Evolutionary conservation across 2,888 invertebrate species (phyloP).

Genomic region (Stenotaenia linearis): DNA sequence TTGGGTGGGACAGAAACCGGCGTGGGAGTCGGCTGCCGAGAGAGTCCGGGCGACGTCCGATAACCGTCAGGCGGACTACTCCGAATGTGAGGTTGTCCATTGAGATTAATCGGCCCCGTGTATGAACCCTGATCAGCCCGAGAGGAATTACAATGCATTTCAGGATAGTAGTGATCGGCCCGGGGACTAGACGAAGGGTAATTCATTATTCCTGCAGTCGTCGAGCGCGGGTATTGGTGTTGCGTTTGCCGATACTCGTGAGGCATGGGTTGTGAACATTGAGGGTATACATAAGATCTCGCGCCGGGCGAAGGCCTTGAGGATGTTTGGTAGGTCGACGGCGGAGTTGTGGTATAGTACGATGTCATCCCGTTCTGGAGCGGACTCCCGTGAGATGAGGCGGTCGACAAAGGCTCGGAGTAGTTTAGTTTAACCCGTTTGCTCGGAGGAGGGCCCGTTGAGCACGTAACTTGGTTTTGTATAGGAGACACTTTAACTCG

Average conservation of each 20-base stretch:
- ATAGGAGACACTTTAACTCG: background rate
- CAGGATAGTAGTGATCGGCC: conserved; percentile 15
- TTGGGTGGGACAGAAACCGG: background rate
- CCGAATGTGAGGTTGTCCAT: background rate
- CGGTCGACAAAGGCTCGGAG: background rate
- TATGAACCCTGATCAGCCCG: conserved; percentile 23
- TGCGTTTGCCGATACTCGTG: conserved; percentile 20
- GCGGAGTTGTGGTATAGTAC: background rate
- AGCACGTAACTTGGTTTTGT: background rate
- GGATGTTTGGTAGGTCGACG: background rate
- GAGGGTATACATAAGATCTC: conserved; percentile 5
- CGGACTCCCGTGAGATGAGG: conserved; percentile 15
- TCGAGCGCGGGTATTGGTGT: background rate
- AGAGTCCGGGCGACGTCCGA: conserved; percentile 19
- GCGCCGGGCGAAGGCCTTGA: background rate
- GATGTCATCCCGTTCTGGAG: conserved; percentile 14
- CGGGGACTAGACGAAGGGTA: conserved; percentile 26
- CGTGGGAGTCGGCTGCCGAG: conserved; percentile 20
- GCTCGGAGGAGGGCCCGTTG: background rate
- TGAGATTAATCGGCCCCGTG: background rate
- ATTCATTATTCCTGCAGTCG: background rate
- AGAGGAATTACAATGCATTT: conserved; percentile 3
- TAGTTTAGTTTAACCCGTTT: background rate
- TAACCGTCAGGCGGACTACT: conserved; percentile 15
- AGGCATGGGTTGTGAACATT: conserved; percentile 21